Conservation (phyloP, 1,140 invertebrate genomes). For the Goniozus legneri region DNA sequence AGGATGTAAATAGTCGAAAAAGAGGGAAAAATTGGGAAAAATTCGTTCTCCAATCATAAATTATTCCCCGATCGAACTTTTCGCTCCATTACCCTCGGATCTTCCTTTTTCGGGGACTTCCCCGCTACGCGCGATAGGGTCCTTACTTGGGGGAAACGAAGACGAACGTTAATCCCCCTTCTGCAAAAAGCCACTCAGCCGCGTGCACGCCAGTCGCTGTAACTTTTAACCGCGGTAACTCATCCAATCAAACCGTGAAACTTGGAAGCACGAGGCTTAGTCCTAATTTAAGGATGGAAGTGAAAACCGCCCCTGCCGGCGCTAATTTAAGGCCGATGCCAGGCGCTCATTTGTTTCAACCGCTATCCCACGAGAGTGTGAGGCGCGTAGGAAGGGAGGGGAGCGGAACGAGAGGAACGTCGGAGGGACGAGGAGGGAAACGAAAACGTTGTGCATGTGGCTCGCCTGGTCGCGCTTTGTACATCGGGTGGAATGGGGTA, state of each 20-base stretch:
- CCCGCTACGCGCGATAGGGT: too few relatives aligned
- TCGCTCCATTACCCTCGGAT: too few relatives aligned
- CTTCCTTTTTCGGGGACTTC: too few relatives aligned
- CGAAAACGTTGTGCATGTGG: constrained; percentile 8
- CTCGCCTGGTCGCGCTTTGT: too few relatives aligned
- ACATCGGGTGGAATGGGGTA: too few relatives aligned
- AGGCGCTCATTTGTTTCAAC: constrained; percentile 55
- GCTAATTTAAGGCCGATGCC: constrained; percentile 52
- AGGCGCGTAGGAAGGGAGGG: constrained; percentile 1
- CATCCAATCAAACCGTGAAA: constrained; percentile 48
- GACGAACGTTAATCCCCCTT: constrained; percentile 15
- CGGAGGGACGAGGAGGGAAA: constrained; percentile 15
- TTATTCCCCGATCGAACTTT: too few relatives aligned
- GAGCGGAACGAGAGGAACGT: constrained; percentile 5
- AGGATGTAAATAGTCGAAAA: too few relatives aligned
- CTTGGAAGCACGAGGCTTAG: constrained; percentile 46
- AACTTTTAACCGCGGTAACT: constrained; percentile 38
- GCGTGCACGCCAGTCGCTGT: constrained; percentile 9
- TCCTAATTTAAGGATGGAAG: constrained; percentile 55
- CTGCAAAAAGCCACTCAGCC: too few relatives aligned
- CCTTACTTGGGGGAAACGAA: constrained; percentile 7
- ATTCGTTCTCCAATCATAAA: too few relatives aligned
- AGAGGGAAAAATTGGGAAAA: too few relatives aligned
- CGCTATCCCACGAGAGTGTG: constrained; percentile 36
- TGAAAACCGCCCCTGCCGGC: constrained; percentile 50